A percentile compares a stretch with the other conserved stretches of the same genome.
phyloP scores from a whole-genome alignment of 2,113 vertebrate genomes.

The Phrynocephalus versicolor region DNA sequence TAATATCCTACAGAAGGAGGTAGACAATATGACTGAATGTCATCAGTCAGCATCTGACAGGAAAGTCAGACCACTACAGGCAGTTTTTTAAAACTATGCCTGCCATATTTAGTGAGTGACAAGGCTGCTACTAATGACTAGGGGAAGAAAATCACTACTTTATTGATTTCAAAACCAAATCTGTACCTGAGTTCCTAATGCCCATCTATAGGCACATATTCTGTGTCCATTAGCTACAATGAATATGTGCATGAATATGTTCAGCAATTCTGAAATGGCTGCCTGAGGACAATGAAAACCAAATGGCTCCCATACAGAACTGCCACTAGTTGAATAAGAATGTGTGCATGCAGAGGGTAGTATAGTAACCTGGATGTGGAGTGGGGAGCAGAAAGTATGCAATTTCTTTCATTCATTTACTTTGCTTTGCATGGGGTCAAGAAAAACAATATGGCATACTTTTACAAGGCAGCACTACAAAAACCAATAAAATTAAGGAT shows the following conservation, averaged over 20 bases:
- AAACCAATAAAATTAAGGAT: no score
- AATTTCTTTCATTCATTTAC: background rate
- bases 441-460: background rate
- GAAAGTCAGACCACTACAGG: background rate
- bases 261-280: background rate
- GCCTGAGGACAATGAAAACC: background rate
- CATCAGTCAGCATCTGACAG: background rate
- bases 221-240: background rate
- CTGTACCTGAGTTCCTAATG: background rate
- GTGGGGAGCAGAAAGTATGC: background rate
- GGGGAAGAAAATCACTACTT: background rate
- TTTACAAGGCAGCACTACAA: no score
- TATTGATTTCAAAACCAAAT: background rate
- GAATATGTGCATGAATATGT: background rate
- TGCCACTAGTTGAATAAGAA: background rate
- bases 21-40: background rate
- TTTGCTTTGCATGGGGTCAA: background rate
- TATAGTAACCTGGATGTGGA: no score
- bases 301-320: background rate
- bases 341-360: background rate
- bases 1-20: constrained; percentile 87
- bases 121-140: background rate
- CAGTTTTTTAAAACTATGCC: background rate
- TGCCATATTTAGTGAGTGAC: background rate
- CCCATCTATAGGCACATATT: background rate